Evolutionary conservation across 2,113 vertebrate species (phyloP).

Genomic region (Bufo gargarizans): DNA sequence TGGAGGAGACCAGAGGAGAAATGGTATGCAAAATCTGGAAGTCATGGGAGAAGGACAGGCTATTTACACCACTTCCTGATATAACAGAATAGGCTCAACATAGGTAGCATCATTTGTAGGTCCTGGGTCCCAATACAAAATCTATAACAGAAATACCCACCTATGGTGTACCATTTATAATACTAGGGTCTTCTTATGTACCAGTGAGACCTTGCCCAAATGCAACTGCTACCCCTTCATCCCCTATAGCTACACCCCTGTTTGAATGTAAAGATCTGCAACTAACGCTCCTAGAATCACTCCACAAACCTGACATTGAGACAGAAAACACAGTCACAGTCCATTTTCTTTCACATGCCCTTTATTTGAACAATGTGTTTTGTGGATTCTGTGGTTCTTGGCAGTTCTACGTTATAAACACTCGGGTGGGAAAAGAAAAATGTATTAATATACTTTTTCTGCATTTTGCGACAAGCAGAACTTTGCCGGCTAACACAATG

Average conservation of each 20-base stretch:
- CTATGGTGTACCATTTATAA: too few species aligned
- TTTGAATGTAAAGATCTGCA: too few species aligned
- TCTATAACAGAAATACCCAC: too few species aligned
- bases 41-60: not conserved
- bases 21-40: not conserved
- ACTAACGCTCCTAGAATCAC: not conserved
- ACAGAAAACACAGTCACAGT: not conserved
- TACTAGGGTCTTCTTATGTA: too few species aligned
- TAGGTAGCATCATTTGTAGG: too few species aligned
- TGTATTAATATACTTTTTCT: constrained; percentile 24
- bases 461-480: constrained; percentile 19
- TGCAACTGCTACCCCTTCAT: too few species aligned
- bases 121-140: too few species aligned
- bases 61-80: not conserved
- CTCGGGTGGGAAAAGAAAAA: constrained; percentile 15
- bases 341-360: not conserved
- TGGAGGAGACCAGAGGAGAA: not conserved
- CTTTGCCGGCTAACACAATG: constrained; percentile 44
- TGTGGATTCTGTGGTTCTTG: constrained; percentile 13
- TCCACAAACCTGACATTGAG: not conserved
- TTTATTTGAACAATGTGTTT: constrained; percentile 22
- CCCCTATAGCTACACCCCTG: too few species aligned
- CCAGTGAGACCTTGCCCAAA: too few species aligned
- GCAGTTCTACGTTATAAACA: not conserved
- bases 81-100: not conserved